A percentile compares a stretch with the other conserved stretches of the same genome.
Evolutionary conservation across 23 tunicate genomes (phyloP).

Genomic region (Phallusia fumigata): DNA sequence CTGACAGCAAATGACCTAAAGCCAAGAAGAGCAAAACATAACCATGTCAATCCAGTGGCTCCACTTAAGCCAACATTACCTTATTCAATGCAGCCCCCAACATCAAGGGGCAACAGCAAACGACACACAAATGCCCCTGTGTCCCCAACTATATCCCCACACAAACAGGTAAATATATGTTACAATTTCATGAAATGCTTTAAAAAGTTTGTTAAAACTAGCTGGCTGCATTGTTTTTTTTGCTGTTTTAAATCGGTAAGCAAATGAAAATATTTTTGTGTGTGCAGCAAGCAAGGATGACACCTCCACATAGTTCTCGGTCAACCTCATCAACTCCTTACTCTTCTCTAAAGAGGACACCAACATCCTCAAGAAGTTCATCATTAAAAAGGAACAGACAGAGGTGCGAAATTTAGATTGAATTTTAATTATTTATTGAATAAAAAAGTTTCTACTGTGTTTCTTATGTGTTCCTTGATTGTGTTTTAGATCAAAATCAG

Average conservation of each 20-base stretch:
- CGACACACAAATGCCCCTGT: conserved; percentile 70
- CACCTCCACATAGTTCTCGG: conserved; percentile 61
- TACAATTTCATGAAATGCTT: neutral
- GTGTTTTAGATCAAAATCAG: conserved; percentile 66
- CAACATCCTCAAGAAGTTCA: conserved; percentile 70
- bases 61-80: conserved; percentile 71
- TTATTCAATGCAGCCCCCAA: conserved; percentile 43
- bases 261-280: neutral
- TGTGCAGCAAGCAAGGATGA: conserved; percentile 48
- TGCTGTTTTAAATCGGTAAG: neutral
- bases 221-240: neutral
- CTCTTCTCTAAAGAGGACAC: conserved; percentile 79
- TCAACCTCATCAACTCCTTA: conserved; percentile 84
- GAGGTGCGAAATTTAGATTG: conserved; percentile 29
- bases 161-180: conserved; percentile 45
- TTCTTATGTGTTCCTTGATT: neutral
- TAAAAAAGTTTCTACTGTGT: neutral
- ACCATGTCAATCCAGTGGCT: conserved; percentile 30
- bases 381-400: conserved; percentile 82
- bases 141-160: conserved; percentile 75
- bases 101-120: conserved; percentile 46
- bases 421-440: neutral
- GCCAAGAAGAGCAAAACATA: conserved; percentile 51
- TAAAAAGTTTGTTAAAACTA: neutral
- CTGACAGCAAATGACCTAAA: conserved; percentile 85